phyloP scores from a whole-genome alignment of 2,888 invertebrate genomes.

The Sarcophaga rosellei region DNA sequence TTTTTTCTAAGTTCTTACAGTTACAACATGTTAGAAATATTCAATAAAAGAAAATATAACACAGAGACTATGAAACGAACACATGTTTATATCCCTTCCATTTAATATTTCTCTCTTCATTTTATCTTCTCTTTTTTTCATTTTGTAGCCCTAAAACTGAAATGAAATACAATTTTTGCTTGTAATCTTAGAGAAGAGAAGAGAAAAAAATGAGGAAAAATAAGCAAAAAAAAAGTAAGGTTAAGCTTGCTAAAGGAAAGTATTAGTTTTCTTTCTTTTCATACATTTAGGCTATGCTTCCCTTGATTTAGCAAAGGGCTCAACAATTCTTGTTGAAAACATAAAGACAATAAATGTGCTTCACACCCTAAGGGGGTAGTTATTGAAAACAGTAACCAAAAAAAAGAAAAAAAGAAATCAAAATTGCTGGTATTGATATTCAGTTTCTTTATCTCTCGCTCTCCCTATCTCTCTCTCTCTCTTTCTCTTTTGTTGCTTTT shows the following conservation, averaged over 20 bases:
- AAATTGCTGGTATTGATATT: no score
- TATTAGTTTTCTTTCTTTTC: not conserved
- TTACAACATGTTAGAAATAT: conserved; percentile 33
- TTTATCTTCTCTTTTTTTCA: not conserved
- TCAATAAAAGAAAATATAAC: conserved; percentile 1
- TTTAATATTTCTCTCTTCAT: not conserved
- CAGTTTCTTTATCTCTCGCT: not conserved
- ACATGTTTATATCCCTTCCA: conserved; percentile 9
- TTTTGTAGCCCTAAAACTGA: not conserved
- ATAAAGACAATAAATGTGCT: conserved; percentile 10
- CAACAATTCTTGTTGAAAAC: not conserved
- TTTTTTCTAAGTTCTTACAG: conserved; percentile 20
- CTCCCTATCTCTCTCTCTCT: not conserved
- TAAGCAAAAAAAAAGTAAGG: not conserved
- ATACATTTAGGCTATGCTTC: not conserved
- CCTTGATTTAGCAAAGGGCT: not conserved
- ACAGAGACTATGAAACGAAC: not conserved
- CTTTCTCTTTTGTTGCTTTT: not conserved
- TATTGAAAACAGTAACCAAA: conserved; percentile 12
- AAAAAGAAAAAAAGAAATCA: not conserved
- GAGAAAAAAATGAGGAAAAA: not conserved
- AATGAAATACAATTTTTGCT: conserved; percentile 6
- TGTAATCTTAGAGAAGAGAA: not conserved
- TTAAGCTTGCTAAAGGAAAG: not conserved
- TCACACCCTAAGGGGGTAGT: conserved; percentile 25